Conservation (phyloP, 2,888 invertebrate species). For the Eilema sororculum region DNA sequence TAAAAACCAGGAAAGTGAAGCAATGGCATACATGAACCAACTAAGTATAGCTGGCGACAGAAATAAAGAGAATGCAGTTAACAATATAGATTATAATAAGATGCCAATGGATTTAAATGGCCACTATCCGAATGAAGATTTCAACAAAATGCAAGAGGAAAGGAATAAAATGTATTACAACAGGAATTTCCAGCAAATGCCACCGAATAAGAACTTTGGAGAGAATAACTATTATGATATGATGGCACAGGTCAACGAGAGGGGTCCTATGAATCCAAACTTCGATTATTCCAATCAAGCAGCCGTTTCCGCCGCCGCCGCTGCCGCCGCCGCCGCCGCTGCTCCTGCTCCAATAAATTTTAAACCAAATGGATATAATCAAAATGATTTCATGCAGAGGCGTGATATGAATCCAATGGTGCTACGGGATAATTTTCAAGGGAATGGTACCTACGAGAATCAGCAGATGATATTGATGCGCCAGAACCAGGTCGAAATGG, state of each 20-base stretch:
- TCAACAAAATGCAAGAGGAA: constrained; percentile 67
- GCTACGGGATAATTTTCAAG: constrained; percentile 67
- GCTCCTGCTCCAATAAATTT: constrained; percentile 63
- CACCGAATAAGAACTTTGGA: constrained; percentile 69
- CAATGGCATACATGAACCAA: constrained; percentile 75
- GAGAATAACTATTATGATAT: constrained; percentile 74
- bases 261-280: constrained; percentile 69
- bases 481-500: constrained; percentile 76
- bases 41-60: constrained; percentile 71
- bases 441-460: constrained; percentile 69
- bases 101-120: constrained; percentile 74
- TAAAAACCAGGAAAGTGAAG: constrained; percentile 71
- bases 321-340: constrained; percentile 42
- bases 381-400: constrained; percentile 73
- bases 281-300: constrained; percentile 73
- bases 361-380: constrained; percentile 77
- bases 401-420: constrained; percentile 72
- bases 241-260: constrained; percentile 69
- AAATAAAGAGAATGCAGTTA: constrained; percentile 63
- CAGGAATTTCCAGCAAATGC: constrained; percentile 68
- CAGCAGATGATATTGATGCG: constrained; percentile 73
- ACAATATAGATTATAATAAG: constrained; percentile 74
- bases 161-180: constrained; percentile 74
- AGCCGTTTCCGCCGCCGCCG: constrained; percentile 56
- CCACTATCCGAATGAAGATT: constrained; percentile 70